Evolutionary conservation across 2,888 invertebrate genomes (phyloP).

Genomic region (Caenorhabditis auriculariae): DNA sequence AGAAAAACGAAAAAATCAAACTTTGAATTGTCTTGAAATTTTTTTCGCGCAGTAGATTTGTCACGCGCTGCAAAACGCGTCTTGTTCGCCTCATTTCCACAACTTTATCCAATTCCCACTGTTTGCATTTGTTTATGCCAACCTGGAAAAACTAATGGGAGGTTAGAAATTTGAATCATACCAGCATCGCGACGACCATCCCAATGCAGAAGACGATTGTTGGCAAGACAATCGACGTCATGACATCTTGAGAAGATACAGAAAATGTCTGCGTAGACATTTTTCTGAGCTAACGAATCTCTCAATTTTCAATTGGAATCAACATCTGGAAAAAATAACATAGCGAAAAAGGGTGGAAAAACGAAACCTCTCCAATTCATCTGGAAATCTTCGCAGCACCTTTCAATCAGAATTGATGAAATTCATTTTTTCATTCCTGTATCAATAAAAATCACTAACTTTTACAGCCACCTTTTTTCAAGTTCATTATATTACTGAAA

Average conservation of each 20-base stretch:
- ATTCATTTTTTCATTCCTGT: no score
- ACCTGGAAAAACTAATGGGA: constrained; percentile 12
- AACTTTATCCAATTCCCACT: constrained; percentile 63
- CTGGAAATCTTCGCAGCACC: no score
- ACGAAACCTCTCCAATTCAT: neutral
- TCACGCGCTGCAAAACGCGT: constrained; percentile 59
- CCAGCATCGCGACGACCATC: constrained; percentile 62
- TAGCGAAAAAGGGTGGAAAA: constrained; percentile 1
- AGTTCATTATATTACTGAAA: no score
- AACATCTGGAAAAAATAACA: constrained; percentile 1
- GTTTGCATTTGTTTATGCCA: constrained; percentile 63
- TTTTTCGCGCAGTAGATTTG: constrained; percentile 59
- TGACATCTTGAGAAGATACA: constrained; percentile 54
- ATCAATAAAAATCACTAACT: no score
- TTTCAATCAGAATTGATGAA: no score
- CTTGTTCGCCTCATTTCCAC: constrained; percentile 62
- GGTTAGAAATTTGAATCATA: neutral
- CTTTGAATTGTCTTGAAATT: constrained; percentile 62
- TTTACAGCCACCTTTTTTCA: no score
- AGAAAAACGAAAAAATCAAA: constrained; percentile 17
- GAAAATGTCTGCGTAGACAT: constrained; percentile 36
- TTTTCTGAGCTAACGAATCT: neutral
- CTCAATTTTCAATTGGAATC: neutral
- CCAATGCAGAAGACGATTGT: constrained; percentile 63
- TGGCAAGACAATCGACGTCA: constrained; percentile 61